phyloP scores from a whole-genome alignment of 2,797 vertebrate species.

The Pempheris klunzingeri region DNA sequence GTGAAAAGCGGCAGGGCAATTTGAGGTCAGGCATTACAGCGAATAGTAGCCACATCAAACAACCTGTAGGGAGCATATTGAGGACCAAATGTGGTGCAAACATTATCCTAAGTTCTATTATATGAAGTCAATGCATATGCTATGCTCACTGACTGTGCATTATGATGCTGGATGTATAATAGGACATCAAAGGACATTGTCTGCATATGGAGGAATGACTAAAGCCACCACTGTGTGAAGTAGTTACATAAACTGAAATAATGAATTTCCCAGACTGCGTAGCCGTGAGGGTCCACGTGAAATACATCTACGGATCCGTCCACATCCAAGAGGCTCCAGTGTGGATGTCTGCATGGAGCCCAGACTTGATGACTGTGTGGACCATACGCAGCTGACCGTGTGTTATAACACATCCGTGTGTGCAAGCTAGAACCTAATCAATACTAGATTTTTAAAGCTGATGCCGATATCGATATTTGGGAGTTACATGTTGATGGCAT shows the following conservation, averaged over 20 bases:
- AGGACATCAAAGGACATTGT: conserved; percentile 26
- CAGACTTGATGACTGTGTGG: background rate
- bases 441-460: too few relatives aligned
- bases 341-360: background rate
- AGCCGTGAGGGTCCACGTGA: background rate
- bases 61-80: conserved; percentile 64
- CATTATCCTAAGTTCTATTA: conserved; percentile 51
- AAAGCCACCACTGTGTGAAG: background rate
- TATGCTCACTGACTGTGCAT: conserved; percentile 25
- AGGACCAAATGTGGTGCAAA: conserved; percentile 52
- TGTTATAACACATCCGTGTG: background rate
- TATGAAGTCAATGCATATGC: conserved; percentile 46
- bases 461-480: background rate
- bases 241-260: conserved; percentile 13
- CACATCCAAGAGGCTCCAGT: background rate
- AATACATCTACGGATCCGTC: background rate
- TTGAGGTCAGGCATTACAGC: conserved; percentile 69
- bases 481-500: too few relatives aligned
- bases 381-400: background rate
- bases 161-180: conserved; percentile 24
- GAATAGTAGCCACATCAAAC: conserved; percentile 68
- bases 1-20: conserved; percentile 66
- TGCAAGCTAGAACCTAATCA: background rate
- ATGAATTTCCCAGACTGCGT: background rate
- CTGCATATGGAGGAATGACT: background rate